Evolutionary conservation across 2,113 vertebrate genomes (phyloP).

Genomic region (Phyllopteryx taeniolatus): DNA sequence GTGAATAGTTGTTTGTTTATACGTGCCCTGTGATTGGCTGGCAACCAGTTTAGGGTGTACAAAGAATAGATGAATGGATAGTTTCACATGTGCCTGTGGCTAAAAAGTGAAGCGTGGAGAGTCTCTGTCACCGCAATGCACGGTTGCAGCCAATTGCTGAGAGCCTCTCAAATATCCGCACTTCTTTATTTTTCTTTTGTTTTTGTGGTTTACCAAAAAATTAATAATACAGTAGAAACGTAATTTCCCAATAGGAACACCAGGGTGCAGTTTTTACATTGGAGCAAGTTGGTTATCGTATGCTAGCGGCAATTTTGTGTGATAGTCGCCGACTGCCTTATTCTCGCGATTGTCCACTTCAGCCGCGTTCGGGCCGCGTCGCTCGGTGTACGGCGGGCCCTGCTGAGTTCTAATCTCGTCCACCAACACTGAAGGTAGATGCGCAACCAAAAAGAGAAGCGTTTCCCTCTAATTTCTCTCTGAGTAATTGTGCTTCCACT

Average conservation of each 20-base stretch:
- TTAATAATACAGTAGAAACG: too few species aligned
- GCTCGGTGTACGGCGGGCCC: not conserved
- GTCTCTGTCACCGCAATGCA: too few species aligned
- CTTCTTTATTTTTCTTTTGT: not conserved
- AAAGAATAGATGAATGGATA: not conserved
- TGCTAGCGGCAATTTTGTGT: too few species aligned
- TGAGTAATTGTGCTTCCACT: conserved; percentile 1
- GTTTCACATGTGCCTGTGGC: not conserved
- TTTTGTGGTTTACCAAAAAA: too few species aligned
- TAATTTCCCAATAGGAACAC: too few species aligned
- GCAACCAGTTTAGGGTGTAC: too few species aligned
- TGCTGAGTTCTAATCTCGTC: not conserved
- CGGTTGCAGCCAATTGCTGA: not conserved
- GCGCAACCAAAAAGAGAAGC: conserved; percentile 5
- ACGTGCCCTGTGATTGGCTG: too few species aligned
- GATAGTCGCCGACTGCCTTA: too few species aligned
- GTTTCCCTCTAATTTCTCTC: conserved; percentile 22
- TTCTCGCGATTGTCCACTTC: too few species aligned
- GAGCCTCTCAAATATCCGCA: not conserved
- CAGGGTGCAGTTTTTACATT: too few species aligned
- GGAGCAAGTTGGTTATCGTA: too few species aligned
- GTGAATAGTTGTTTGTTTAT: too few species aligned
- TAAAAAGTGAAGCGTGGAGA: not conserved
- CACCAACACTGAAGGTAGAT: conserved; percentile 22
- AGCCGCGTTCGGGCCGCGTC: not conserved